A percentile compares a stretch with the other conserved stretches of the same genome.
Conservation (phyloP, 2,113 vertebrate genomes). For the Stomatorhinus ivindoensis region DNA sequence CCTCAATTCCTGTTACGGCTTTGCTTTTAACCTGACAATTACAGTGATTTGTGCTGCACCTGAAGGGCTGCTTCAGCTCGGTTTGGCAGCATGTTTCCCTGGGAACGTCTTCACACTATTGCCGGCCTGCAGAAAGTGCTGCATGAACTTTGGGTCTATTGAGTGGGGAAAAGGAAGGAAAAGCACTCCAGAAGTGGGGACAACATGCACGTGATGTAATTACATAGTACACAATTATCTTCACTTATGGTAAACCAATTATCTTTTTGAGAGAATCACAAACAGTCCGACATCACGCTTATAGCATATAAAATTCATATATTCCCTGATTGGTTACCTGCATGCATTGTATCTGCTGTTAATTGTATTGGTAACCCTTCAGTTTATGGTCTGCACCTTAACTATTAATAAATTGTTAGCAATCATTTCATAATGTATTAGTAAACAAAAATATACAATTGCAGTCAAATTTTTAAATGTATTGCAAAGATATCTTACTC, state of each 20-base stretch:
- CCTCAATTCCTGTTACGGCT: background rate
- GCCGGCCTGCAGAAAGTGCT: background rate
- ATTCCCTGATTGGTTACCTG: background rate
- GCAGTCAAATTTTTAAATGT: background rate
- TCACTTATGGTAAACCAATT: no score
- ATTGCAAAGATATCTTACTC: background rate
- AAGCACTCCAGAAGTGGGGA: background rate
- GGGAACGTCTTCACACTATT: background rate
- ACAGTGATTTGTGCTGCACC: background rate
- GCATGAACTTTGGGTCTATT: background rate
- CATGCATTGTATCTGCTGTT: background rate
- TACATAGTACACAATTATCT: background rate
- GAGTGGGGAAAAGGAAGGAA: background rate
- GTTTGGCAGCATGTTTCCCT: background rate
- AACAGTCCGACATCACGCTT: background rate
- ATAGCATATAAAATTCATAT: background rate
- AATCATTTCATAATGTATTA: background rate
- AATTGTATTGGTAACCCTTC: background rate
- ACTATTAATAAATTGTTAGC: background rate
- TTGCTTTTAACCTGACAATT: slow-evolving; percentile 16
- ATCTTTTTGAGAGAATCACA: background rate
- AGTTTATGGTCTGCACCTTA: background rate
- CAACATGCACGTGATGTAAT: background rate
- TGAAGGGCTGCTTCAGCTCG: background rate
- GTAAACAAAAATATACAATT: background rate